Evolutionary conservation across 2,888 invertebrate species (phyloP).

Genomic region (Mesorhabditis belari): DNA sequence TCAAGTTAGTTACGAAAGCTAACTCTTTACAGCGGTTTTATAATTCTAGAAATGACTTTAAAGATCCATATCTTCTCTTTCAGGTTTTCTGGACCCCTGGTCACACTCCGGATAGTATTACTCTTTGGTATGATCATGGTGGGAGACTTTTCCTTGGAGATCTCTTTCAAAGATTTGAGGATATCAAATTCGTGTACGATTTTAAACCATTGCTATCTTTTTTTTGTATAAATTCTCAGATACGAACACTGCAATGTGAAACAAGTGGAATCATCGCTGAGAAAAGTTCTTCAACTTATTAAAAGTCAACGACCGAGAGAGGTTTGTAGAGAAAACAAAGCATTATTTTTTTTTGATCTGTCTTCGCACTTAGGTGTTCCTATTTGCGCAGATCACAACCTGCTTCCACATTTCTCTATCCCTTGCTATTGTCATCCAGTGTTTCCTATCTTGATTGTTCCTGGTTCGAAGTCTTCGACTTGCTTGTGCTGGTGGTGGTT

Average conservation of each 20-base stretch:
- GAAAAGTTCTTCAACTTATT: constrained; percentile 25
- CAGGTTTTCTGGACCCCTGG: constrained; percentile 34
- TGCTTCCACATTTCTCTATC: too few species aligned
- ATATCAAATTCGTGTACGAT: constrained; percentile 28
- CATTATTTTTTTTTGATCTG: too few species aligned
- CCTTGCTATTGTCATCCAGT: too few species aligned
- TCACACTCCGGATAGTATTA: constrained; percentile 33
- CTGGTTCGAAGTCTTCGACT: too few species aligned
- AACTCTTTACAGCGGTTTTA: not conserved
- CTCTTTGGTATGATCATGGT: constrained; percentile 26
- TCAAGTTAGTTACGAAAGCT: constrained; percentile 6
- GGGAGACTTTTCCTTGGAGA: constrained; percentile 32
- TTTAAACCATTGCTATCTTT: not conserved
- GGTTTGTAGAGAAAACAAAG: too few species aligned
- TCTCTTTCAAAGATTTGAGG: constrained; percentile 31
- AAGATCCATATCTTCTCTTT: constrained; percentile 2
- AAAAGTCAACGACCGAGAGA: constrained; percentile 5
- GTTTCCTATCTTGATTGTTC: too few species aligned
- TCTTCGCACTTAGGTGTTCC: too few species aligned
- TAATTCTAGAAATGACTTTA: not conserved
- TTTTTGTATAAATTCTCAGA: constrained; percentile 9
- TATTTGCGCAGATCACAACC: too few species aligned
- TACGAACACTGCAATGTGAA: constrained; percentile 28
- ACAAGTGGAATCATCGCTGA: constrained; percentile 27
- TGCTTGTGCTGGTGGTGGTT: too few species aligned